Conservation (phyloP, 1,140 invertebrate genomes). For the Listronotus bonariensis region DNA sequence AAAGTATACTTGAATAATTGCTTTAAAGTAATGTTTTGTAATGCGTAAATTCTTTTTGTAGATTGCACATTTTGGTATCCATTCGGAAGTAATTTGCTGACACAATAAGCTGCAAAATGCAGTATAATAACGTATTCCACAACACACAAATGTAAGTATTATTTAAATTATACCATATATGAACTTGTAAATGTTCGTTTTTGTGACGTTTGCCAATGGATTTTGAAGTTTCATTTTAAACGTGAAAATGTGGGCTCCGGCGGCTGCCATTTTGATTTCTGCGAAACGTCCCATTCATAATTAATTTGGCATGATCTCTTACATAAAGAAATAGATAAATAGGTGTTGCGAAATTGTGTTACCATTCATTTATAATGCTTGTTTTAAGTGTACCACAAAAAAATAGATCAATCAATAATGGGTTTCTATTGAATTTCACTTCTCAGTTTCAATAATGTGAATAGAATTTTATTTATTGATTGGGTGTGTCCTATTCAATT, state of each 20-base stretch:
- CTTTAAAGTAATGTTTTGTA: not conserved
- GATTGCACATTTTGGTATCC: conserved; percentile 48
- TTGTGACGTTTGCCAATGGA: not conserved
- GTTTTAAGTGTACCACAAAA: too few species aligned
- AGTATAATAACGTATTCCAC: conserved; percentile 53
- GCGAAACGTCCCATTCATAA: not conserved
- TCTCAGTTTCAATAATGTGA: too few species aligned
- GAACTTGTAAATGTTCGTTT: not conserved
- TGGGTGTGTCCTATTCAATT: too few species aligned
- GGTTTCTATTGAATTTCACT: too few species aligned
- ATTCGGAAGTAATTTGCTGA: conserved; percentile 46
- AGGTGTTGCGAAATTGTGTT: too few species aligned
- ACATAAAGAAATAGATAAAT: too few species aligned
- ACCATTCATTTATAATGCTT: too few species aligned
- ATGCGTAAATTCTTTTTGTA: conserved; percentile 37
- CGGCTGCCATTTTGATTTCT: conserved; percentile 9
- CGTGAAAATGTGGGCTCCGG: not conserved
- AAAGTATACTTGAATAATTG: not conserved
- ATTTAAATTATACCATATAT: not conserved
- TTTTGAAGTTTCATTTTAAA: not conserved
- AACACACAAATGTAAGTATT: conserved; percentile 49
- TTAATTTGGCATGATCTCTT: too few species aligned
- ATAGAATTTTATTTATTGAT: too few species aligned
- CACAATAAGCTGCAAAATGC: conserved; percentile 49
- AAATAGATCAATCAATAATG: too few species aligned